Percentiles rank a stretch among this genome's conserved stretches.
These are phyloP conservation scores for Lindbergichthys nudifrons DNA, from an alignment of 2,797 vertebrate genomes.

Conservation along the genomic window DNA sequence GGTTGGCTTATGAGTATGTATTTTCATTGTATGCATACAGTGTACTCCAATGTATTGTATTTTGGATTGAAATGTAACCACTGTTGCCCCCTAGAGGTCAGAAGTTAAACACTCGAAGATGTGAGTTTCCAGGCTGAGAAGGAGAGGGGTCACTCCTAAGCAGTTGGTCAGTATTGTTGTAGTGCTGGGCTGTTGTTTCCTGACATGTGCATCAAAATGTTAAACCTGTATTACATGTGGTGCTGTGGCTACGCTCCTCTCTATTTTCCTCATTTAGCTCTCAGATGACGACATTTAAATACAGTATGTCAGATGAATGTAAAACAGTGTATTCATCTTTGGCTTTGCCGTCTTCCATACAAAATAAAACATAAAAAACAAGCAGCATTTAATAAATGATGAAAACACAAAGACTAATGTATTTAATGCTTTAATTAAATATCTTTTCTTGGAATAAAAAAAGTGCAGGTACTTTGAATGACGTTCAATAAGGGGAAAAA, in stretches of 20 bases:
- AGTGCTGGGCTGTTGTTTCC: slow-evolving; percentile 22
- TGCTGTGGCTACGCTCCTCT: slow-evolving; percentile 29
- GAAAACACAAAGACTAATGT: slow-evolving; percentile 61
- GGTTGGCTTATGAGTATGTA: not conserved
- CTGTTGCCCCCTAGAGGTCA: slow-evolving; percentile 46
- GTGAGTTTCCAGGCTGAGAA: slow-evolving; percentile 7
- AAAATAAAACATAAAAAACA: slow-evolving; percentile 11
- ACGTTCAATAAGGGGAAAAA: slow-evolving; percentile 30
- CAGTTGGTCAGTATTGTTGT: not conserved
- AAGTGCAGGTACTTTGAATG: slow-evolving; percentile 52
- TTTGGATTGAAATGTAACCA: not conserved
- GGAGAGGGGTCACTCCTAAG: not conserved
- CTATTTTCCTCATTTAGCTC: slow-evolving; percentile 35
- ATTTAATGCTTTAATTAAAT: slow-evolving; percentile 73
- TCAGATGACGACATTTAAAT: slow-evolving; percentile 49
- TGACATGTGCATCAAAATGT: slow-evolving; percentile 29
- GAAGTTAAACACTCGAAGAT: slow-evolving; percentile 9
- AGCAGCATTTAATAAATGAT: slow-evolving; percentile 54
- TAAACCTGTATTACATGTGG: slow-evolving; percentile 28
- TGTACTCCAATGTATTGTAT: not conserved
- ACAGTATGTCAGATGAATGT: slow-evolving; percentile 45
- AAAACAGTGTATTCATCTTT: slow-evolving; percentile 69
- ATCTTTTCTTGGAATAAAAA: slow-evolving; percentile 55
- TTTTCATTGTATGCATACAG: slow-evolving; percentile 6
- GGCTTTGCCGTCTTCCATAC: slow-evolving; percentile 52